These are phyloP conservation scores for Lophius americanus DNA, from an alignment of 2,797 vertebrate genomes.

Conservation along the genomic window DNA sequence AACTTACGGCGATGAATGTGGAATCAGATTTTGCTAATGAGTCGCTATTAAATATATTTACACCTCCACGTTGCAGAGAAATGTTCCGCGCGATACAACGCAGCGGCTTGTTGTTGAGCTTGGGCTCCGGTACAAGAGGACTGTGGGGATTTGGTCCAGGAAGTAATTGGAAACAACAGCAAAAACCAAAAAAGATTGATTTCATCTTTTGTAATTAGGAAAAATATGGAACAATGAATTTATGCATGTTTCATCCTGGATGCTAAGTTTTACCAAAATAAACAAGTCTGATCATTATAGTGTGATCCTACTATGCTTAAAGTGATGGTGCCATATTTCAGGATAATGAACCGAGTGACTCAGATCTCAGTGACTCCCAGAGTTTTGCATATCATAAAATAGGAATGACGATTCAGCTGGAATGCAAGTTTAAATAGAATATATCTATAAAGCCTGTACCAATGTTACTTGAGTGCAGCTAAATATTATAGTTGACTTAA, in stretches of 20 bases:
- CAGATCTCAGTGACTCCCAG: conserved; percentile 8
- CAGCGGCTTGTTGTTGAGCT: conserved; percentile 57
- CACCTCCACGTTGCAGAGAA: conserved; percentile 28
- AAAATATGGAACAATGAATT: conserved; percentile 71
- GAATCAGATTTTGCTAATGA: conserved; percentile 51
- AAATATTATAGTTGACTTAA: background rate
- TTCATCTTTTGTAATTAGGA: conserved; percentile 77
- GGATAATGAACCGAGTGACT: conserved; percentile 36
- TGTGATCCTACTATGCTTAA: conserved; percentile 20
- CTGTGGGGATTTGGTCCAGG: conserved; percentile 72
- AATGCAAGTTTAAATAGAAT: conserved; percentile 14
- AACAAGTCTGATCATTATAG: background rate
- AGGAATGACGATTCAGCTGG: background rate
- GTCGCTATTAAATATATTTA: conserved; percentile 39
- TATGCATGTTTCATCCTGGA: conserved; percentile 29
- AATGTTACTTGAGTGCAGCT: background rate
- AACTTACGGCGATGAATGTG: conserved; percentile 43
- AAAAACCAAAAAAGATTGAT: conserved; percentile 56
- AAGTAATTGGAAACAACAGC: conserved; percentile 77
- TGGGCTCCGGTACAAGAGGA: conserved; percentile 45
- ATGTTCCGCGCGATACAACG: conserved; percentile 48
- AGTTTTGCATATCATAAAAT: conserved; percentile 1
- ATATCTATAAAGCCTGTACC: background rate
- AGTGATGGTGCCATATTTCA: conserved; percentile 30
- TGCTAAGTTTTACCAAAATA: conserved; percentile 22